These are phyloP conservation scores for Lithobates pipiens DNA, from an alignment of 2,797 vertebrate genomes.

Conservation along the genomic window DNA sequence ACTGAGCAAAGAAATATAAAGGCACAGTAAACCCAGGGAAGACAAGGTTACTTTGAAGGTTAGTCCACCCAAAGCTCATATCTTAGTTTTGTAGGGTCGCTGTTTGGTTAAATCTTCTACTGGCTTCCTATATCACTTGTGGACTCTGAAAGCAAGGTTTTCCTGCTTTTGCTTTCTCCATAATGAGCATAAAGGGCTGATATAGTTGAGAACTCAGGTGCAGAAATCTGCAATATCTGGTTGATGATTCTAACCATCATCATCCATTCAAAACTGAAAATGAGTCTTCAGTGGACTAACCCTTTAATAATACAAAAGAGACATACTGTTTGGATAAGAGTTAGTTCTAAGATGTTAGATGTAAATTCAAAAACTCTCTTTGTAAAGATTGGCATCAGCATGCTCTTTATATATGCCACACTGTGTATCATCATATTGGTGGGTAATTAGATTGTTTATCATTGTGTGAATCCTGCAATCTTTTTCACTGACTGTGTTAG, in stretches of 20 bases:
- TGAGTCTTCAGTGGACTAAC: neutral
- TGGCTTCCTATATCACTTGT: neutral
- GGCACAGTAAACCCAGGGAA: neutral
- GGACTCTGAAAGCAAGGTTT: too few species aligned
- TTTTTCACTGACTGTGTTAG: neutral
- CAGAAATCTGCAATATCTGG: too few species aligned
- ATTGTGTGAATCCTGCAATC: neutral
- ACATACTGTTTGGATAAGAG: too few species aligned
- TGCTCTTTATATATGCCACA: neutral
- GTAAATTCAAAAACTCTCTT: too few species aligned
- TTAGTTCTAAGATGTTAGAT: too few species aligned
- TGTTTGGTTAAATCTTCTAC: neutral
- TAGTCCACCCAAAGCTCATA: neutral
- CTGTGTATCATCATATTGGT: neutral
- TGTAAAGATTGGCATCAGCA: neutral
- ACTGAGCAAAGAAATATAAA: neutral
- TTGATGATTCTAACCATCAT: neutral
- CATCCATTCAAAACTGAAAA: neutral
- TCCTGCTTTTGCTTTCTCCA: too few species aligned
- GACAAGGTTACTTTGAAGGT: neutral
- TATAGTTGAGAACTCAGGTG: too few species aligned
- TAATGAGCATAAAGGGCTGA: too few species aligned
- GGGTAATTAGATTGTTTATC: too few species aligned
- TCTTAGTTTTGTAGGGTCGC: neutral
- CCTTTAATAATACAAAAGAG: neutral